Base-by-base conservation (phyloP, 2,888 invertebrate species). In the Beris chalybata region DNA sequence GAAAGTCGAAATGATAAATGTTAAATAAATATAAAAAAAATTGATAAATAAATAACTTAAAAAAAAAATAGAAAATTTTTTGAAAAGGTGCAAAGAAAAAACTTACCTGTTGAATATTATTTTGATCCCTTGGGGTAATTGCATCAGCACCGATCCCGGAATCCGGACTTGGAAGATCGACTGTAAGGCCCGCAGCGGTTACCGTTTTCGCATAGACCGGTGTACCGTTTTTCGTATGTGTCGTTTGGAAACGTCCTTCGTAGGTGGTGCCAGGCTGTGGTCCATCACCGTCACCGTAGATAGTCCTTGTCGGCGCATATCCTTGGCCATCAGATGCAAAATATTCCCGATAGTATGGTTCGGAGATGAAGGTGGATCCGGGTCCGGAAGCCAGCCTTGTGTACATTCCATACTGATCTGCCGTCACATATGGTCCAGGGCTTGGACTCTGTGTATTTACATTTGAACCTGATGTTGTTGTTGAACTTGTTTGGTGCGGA, bases 81-180 rank as follows among this genome's bases (percentile, higher is more conserved):
- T 22, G 22, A 22, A 22, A 22, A 22, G 22, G 22, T 22, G 4
- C 47, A 32, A 52, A 32, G n/a, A 66, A 44, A n/a, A 53, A 77
- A 85, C 86, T 85, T 84, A 93, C 93, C 91, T 92, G 93, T 84
- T 92, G 93, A 75, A 93, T 88, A 79, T 91, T 88, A 78, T 91
- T 90, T 83, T 93, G 93, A 82, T 93, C 93, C 76, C 93, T 85
- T 71, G 95, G 94, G 69, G 95, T 95, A 79, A 94, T 93, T 73
- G 94, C 92, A 78, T 95, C 93, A 47, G 94, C 92, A 71, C 96
- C 96, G 77, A 97, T 96, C 71, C 97, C 97, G 78, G 93, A 93
- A 84, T 97, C 97, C 32, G 95, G 95, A 74, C 95, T 95, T 32
- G 96, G 95, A 78, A 97, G 87, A 83, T 96, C 96, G 77, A 95